Conservation (phyloP, 35 echinoderm and acorn worm species). For the Patiria miniata region DNA sequence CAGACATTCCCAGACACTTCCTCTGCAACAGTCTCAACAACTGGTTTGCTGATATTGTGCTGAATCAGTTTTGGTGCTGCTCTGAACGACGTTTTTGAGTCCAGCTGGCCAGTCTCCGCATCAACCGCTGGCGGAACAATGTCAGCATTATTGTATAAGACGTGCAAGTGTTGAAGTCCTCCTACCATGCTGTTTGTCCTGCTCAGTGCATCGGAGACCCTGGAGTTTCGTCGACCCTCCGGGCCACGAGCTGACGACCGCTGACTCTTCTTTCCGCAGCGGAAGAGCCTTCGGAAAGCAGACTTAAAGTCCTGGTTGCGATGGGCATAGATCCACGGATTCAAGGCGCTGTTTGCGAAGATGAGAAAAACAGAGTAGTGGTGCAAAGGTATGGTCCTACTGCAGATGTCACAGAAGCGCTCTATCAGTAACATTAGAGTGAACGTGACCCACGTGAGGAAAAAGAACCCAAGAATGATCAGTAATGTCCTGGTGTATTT, state of each 20-base stretch:
- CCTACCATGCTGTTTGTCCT: slow-evolving; percentile 90
- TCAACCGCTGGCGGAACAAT: neutral
- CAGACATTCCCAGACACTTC: neutral
- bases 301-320: slow-evolving; percentile 91
- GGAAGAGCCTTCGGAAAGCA: slow-evolving; percentile 63
- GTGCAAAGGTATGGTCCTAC: slow-evolving; percentile 25
- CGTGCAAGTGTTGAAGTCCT: slow-evolving; percentile 35
- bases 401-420: slow-evolving; percentile 49
- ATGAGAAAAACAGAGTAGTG: slow-evolving; percentile 70
- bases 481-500: slow-evolving; percentile 90
- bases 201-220: slow-evolving; percentile 77
- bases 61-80: neutral
- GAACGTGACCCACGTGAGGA: slow-evolving; percentile 71
- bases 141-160: slow-evolving; percentile 39
- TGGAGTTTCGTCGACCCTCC: slow-evolving; percentile 58
- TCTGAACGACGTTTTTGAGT: too few species aligned
- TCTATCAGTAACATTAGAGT: slow-evolving; percentile 58
- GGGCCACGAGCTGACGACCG: slow-evolving; percentile 26
- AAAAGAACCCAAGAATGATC: slow-evolving; percentile 84
- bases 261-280: neutral
- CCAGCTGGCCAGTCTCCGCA: neutral
- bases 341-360: slow-evolving; percentile 67
- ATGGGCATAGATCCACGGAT: slow-evolving; percentile 91
- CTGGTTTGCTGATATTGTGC: neutral
- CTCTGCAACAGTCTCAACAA: neutral